Evolutionary conservation across 1,140 invertebrate genomes (phyloP).

Genomic region (Caerostris darwini): DNA sequence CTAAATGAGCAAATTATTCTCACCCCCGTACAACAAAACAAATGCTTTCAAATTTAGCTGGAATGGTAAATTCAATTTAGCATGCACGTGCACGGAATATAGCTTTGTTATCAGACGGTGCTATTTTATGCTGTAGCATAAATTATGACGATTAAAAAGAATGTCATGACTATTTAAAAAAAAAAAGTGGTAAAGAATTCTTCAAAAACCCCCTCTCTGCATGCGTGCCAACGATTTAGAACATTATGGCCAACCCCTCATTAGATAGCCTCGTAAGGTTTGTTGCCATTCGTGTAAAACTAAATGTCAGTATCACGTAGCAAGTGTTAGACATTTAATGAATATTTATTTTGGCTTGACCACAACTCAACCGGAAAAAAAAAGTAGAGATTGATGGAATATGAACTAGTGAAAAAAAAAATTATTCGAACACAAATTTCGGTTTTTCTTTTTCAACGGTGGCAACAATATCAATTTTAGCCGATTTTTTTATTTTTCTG

Average conservation of each 20-base stretch:
- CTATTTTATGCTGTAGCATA: slow-evolving; percentile 7
- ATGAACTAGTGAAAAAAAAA: not conserved
- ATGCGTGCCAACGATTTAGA: not conserved
- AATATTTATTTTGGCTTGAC: slow-evolving; percentile 35
- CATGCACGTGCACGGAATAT: not conserved
- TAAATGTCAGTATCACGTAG: slow-evolving; percentile 28
- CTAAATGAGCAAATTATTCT: not conserved
- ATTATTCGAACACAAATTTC: not conserved
- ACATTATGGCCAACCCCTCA: not conserved
- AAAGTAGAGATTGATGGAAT: slow-evolving; percentile 8
- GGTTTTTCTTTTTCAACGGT: not conserved
- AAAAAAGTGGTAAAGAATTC: not conserved
- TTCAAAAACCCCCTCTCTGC: not conserved
- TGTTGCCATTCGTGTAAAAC: slow-evolving; percentile 50
- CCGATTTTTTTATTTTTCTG: not conserved
- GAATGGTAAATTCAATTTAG: not conserved
- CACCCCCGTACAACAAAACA: not conserved
- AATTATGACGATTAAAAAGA: slow-evolving; percentile 32
- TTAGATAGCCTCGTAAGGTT: not conserved
- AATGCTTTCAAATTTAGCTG: not conserved
- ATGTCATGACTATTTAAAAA: not conserved
- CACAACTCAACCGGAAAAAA: slow-evolving; percentile 41
- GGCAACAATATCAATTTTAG: slow-evolving; percentile 53
- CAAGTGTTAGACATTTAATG: slow-evolving; percentile 23
- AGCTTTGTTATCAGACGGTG: not conserved